These are phyloP conservation scores for Megaustenia siamemsis DNA, from an alignment of 2,888 invertebrate genomes.

Conservation along the genomic window DNA sequence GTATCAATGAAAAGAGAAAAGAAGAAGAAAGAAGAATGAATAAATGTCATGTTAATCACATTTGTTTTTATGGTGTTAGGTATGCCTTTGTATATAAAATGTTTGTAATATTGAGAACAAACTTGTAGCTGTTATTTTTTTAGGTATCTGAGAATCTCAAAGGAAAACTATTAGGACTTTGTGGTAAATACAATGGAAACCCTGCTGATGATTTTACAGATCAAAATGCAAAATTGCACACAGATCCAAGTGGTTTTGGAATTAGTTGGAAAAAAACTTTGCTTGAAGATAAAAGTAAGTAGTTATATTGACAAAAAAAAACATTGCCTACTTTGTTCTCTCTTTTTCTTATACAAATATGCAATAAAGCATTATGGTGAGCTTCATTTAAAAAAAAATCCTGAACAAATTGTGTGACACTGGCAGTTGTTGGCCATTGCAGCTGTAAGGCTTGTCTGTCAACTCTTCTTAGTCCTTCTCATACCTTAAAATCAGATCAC, in stretches of 20 bases:
- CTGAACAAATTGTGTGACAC: no score
- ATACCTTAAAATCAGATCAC: no score
- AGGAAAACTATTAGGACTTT: conserved; percentile 90
- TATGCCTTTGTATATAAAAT: neutral
- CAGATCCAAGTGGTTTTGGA: conserved; percentile 67
- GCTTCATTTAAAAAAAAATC: no score
- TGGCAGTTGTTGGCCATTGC: no score
- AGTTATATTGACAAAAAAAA: no score
- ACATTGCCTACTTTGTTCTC: no score
- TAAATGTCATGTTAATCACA: neutral
- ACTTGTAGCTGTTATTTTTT: neutral
- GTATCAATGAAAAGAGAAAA: no score
- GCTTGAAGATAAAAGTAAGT: conserved; percentile 54
- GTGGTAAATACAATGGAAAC: conserved; percentile 88
- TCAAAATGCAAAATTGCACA: conserved; percentile 82
- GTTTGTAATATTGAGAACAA: neutral
- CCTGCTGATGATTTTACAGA: conserved; percentile 86
- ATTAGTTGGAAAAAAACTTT: conserved; percentile 68
- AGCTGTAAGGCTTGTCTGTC: no score
- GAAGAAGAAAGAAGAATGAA: neutral
- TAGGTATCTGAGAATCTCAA: conserved; percentile 82
- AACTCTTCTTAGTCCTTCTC: no score
- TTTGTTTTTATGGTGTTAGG: neutral
- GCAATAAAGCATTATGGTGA: no score
- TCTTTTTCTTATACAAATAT: no score